Evolutionary conservation across 2,888 invertebrate species (phyloP).

Genomic region (Parnassius smintheus): DNA sequence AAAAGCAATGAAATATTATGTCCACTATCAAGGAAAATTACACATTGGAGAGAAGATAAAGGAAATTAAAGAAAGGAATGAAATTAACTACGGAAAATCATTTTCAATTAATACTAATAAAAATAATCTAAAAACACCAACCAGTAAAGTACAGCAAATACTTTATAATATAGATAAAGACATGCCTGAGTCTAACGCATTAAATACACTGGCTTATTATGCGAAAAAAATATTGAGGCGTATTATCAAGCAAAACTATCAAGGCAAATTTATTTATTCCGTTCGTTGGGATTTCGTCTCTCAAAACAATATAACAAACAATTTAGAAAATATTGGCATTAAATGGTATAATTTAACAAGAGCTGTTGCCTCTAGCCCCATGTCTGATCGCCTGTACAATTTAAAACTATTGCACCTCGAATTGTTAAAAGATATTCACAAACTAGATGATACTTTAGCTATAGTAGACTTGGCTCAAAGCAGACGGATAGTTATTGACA

Average conservation of each 20-base stretch:
- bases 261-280: conserved; percentile 36
- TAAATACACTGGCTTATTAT: conserved; percentile 41
- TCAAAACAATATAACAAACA: conserved; percentile 45
- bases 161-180: conserved; percentile 46
- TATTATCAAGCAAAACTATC: conserved; percentile 44
- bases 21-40: conserved; percentile 39
- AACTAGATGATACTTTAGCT: conserved; percentile 47
- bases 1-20: conserved; percentile 47
- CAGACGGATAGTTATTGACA: conserved; percentile 46
- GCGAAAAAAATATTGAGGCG: conserved; percentile 47
- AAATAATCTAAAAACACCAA: conserved; percentile 25
- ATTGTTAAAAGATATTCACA: conserved; percentile 48
- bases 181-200: conserved; percentile 37
- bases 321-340: conserved; percentile 46
- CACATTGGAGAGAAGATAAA: conserved; percentile 26
- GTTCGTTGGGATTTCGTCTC: conserved; percentile 36
- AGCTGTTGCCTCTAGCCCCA: conserved; percentile 36
- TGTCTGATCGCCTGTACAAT: conserved; percentile 42
- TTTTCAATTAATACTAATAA: conserved; percentile 10
- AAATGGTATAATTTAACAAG: conserved; percentile 45
- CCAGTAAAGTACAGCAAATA: conserved; percentile 42
- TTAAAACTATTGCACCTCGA: conserved; percentile 54
- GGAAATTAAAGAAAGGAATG: conserved; percentile 22
- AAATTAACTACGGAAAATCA: conserved; percentile 21
- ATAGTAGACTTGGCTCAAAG: conserved; percentile 45